Evolutionary conservation across 2,888 invertebrate genomes (phyloP).

Genomic region (Mythimna pallens): DNA sequence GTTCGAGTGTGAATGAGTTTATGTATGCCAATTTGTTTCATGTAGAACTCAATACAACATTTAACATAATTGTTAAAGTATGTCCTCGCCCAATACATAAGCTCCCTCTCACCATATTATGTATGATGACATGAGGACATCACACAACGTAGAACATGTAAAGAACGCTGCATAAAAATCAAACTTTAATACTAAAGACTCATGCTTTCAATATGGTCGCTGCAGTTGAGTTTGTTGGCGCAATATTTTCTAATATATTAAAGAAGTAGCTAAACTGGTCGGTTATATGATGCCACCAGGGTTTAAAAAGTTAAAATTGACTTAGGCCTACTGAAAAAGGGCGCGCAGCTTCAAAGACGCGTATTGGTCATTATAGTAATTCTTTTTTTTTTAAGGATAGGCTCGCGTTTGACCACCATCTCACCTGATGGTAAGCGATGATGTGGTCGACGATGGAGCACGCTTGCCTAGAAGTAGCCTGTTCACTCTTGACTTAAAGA

Average conservation of each 20-base stretch:
- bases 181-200: conserved; percentile 37
- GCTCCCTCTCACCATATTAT: conserved; percentile 78
- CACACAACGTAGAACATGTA: conserved; percentile 70
- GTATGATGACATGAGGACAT: conserved; percentile 75
- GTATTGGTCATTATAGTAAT: too few species aligned
- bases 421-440: too few species aligned
- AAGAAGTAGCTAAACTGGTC: neutral
- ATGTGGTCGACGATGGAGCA: too few species aligned
- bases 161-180: conserved; percentile 31
- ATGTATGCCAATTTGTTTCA: conserved; percentile 73
- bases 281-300: neutral
- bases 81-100: conserved; percentile 72
- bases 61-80: conserved; percentile 53
- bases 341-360: too few species aligned
- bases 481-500: too few species aligned
- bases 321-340: too few species aligned
- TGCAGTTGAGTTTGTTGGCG: conserved; percentile 3
- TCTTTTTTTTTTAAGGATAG: too few species aligned
- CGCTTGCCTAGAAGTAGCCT: too few species aligned
- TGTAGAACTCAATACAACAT: conserved; percentile 72
- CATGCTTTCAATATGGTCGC: conserved; percentile 50
- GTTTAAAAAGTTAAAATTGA: too few species aligned
- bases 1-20: conserved; percentile 70
- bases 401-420: too few species aligned
- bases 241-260: neutral